Evolutionary conservation across 2,797 vertebrate species (phyloP).

Genomic region (Alfaro cultratus): DNA sequence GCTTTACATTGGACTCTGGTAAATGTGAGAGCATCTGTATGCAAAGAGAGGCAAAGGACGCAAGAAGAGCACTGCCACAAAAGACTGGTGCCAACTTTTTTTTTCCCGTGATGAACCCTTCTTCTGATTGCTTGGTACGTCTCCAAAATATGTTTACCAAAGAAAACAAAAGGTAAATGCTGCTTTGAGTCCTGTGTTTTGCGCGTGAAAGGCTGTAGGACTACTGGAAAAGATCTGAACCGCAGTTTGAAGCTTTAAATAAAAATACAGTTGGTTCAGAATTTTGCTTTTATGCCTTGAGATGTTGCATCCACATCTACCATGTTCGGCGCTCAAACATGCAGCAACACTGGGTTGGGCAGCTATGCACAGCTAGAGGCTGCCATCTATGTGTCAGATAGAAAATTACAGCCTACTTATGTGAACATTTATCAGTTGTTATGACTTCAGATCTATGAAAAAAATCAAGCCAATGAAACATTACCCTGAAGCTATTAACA

Average conservation of each 20-base stretch:
- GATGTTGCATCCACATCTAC: not conserved
- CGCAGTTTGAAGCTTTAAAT: not conserved
- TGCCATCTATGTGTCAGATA: conserved; percentile 69
- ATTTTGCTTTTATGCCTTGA: not conserved
- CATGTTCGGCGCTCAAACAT: conserved; percentile 12
- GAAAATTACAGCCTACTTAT: conserved; percentile 36
- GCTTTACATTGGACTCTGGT: not conserved
- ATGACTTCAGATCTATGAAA: conserved; percentile 2
- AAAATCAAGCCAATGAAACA: conserved; percentile 30
- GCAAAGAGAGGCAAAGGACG: not conserved
- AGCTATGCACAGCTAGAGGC: conserved; percentile 39
- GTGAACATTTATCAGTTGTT: conserved; percentile 1
- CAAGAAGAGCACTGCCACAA: not conserved
- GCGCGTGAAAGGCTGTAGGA: not conserved
- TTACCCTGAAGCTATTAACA: conserved; percentile 26
- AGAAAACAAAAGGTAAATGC: not conserved
- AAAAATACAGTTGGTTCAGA: not conserved
- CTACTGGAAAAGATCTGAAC: not conserved
- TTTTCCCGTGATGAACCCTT: not conserved
- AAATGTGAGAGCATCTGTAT: not conserved
- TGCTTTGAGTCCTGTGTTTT: not conserved
- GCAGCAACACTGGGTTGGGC: conserved; percentile 16
- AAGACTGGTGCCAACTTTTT: not conserved
- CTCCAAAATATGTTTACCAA: not conserved
- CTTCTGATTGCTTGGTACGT: not conserved